These are phyloP conservation scores for Bombus confusus DNA, from an alignment of 1,140 invertebrate species.

Conservation along the genomic window DNA sequence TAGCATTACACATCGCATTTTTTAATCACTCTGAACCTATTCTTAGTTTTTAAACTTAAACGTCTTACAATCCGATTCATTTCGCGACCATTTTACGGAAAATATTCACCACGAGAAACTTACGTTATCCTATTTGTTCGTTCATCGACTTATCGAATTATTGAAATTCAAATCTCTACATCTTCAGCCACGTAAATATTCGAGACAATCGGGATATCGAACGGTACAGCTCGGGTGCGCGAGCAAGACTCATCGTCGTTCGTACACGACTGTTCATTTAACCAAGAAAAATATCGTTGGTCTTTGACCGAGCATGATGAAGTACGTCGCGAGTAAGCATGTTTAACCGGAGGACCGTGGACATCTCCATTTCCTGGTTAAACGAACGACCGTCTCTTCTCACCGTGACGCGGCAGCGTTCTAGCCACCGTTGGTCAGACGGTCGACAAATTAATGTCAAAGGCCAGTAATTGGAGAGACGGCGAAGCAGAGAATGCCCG, in stretches of 20 bases:
- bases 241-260: not conserved
- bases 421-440: conserved; percentile 57
- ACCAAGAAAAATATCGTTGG: conserved; percentile 45
- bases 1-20: not conserved
- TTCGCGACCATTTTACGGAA: no score
- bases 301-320: conserved; percentile 53
- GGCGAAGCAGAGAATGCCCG: conserved; percentile 30
- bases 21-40: not conserved
- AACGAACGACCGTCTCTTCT: conserved; percentile 37
- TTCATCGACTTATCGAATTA: no score
- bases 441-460: conserved; percentile 70
- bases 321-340: conserved; percentile 44
- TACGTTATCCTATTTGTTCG: no score
- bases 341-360: conserved; percentile 30
- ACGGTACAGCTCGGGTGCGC: not conserved
- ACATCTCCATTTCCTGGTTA: conserved; percentile 65
- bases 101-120: no score
- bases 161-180: no score
- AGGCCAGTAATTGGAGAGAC: conserved; percentile 66
- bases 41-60: no score
- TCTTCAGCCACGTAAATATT: not conserved
- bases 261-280: not conserved
- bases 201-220: not conserved
- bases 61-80: no score
- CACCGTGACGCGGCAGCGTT: conserved; percentile 38